These are phyloP conservation scores for Spatulosminthurus flaviceps DNA, from an alignment of 2,888 invertebrate genomes.

Conservation along the genomic window DNA sequence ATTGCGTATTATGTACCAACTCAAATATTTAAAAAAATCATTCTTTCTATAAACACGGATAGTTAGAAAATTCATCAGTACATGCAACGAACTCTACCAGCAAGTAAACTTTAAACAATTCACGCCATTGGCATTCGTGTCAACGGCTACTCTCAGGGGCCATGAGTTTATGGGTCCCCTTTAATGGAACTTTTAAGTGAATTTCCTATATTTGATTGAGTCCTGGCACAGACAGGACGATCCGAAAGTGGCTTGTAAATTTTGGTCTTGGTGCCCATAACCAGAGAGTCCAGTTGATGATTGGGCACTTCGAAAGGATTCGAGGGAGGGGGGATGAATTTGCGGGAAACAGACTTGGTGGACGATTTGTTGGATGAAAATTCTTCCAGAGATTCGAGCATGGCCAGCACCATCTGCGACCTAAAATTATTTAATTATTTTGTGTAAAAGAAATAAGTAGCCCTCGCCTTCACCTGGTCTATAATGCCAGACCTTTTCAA, in stretches of 20 bases:
- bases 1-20: too few species aligned
- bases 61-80: too few species aligned
- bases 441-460: background rate
- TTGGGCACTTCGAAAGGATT: background rate
- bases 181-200: background rate
- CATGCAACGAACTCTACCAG: too few species aligned
- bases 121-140: too few species aligned
- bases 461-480: background rate
- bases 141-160: too few species aligned
- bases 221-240: constrained; percentile 51
- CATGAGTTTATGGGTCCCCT: too few species aligned
- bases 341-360: too few species aligned
- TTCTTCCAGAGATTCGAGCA: constrained; percentile 69
- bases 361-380: background rate
- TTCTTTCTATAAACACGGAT: too few species aligned
- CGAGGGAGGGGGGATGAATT: background rate
- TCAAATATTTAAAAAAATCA: too few species aligned
- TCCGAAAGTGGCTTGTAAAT: constrained; percentile 54
- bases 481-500: too few species aligned
- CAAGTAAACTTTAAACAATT: too few species aligned
- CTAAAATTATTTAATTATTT: constrained; percentile 62
- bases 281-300: constrained; percentile 41
- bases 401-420: constrained; percentile 71
- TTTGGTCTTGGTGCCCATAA: constrained; percentile 57
- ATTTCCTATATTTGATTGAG: background rate